These are phyloP conservation scores for Hirtodrosophila trivittata DNA, from an alignment of 2,888 invertebrate species.

Conservation along the genomic window DNA sequence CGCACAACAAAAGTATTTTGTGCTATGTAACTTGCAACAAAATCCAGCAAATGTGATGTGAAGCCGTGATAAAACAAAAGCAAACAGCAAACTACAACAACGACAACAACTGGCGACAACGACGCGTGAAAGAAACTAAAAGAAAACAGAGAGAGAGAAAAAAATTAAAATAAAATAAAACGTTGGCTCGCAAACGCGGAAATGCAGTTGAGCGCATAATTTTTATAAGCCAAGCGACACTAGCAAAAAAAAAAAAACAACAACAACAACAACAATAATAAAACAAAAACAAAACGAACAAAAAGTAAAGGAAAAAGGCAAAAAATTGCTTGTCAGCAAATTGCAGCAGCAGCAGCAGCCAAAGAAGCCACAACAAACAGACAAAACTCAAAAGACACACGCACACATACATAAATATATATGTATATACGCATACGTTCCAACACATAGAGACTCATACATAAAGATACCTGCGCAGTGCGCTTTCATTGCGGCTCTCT, in stretches of 20 bases:
- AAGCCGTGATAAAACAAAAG: conserved; percentile 50
- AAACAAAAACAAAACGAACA: conserved; percentile 28
- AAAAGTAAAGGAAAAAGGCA: conserved; percentile 24
- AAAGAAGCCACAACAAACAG: conserved; percentile 55
- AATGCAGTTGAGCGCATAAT: conserved; percentile 77
- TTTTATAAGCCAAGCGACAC: conserved; percentile 67
- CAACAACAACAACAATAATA: conserved; percentile 20
- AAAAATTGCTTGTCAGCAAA: conserved; percentile 58
- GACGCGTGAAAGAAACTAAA: conserved; percentile 53
- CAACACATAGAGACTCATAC: conserved; percentile 17
- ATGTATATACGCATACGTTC: conserved; percentile 4
- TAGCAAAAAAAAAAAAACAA: conserved; percentile 22
- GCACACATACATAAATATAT: conserved; percentile 3
- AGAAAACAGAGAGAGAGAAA: conserved; percentile 31
- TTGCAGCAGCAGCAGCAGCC: conserved; percentile 36
- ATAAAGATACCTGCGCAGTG: conserved; percentile 40
- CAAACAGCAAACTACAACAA: conserved; percentile 26
- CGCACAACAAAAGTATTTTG: conserved; percentile 11
- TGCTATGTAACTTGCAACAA: conserved; percentile 38
- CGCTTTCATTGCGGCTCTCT: conserved; percentile 15
- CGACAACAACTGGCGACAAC: conserved; percentile 41
- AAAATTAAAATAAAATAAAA: conserved; percentile 33
- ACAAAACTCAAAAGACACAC: conserved; percentile 16
- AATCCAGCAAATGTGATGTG: conserved; percentile 58
- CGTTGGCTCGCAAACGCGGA: conserved; percentile 63